Conservation (phyloP, 2,888 invertebrate genomes). For the Plusia festucae region DNA sequence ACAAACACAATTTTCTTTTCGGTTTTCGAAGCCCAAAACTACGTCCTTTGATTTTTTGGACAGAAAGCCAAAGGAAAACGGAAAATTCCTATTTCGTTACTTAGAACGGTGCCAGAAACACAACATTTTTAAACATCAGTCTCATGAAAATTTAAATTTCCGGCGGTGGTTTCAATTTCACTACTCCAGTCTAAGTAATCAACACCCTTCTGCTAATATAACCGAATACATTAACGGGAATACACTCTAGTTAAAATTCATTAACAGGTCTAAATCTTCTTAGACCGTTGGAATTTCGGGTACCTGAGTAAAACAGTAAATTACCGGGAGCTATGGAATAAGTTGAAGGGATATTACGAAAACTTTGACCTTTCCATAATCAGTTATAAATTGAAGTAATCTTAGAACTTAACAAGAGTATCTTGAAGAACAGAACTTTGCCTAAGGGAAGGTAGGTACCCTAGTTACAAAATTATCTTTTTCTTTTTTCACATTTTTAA, state of each 20-base stretch:
- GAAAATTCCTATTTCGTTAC: too few relatives aligned
- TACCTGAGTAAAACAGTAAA: neutral
- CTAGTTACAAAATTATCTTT: too few relatives aligned
- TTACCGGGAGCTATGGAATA: neutral
- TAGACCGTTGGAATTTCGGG: neutral
- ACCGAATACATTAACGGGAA: constrained; percentile 1
- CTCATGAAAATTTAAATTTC: too few relatives aligned
- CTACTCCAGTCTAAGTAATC: neutral
- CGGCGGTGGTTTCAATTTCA: neutral
- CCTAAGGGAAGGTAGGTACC: too few relatives aligned
- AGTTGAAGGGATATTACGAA: neutral
- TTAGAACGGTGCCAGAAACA: too few relatives aligned
- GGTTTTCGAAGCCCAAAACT: too few relatives aligned
- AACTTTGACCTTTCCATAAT: neutral
- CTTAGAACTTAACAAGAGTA: neutral
- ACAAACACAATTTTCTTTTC: too few relatives aligned
- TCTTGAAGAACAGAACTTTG: neutral
- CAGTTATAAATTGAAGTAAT: neutral
- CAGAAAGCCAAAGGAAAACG: too few relatives aligned
- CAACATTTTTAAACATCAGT: too few relatives aligned
- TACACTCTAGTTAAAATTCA: constrained; percentile 2
- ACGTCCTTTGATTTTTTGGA: too few relatives aligned
- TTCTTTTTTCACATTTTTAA: too few relatives aligned
- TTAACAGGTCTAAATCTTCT: constrained; percentile 4
- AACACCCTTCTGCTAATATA: neutral